Evolutionary conservation across 2,888 invertebrate species (phyloP).

Genomic region (Digitonthophagus gazella): DNA sequence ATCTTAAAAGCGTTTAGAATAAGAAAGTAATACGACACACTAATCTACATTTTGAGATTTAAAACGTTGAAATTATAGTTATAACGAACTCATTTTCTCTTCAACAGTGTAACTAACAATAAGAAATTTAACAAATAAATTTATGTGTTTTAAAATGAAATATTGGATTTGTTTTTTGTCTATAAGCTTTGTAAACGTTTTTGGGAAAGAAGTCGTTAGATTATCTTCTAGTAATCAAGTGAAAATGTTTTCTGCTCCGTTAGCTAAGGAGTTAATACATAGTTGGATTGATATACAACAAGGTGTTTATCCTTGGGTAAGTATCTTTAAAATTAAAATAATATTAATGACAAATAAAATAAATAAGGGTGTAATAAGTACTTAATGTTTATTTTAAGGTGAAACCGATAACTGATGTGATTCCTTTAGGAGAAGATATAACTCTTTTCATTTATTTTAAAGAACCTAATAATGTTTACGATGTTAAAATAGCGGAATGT

Average conservation of each 20-base stretch:
- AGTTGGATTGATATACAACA: slow-evolving; percentile 25
- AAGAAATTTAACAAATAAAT: too few relatives aligned
- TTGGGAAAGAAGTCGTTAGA: slow-evolving; percentile 1
- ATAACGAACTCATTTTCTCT: too few relatives aligned
- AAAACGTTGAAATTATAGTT: too few relatives aligned
- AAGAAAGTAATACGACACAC: background rate
- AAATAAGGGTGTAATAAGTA: too few relatives aligned
- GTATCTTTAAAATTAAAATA: slow-evolving; percentile 4
- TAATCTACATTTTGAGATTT: background rate
- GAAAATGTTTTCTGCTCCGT: slow-evolving; percentile 20
- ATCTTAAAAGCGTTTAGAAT: background rate
- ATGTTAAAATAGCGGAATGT: slow-evolving; percentile 20
- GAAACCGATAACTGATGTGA: slow-evolving; percentile 19
- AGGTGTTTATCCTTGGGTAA: slow-evolving; percentile 23
- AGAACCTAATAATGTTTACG: slow-evolving; percentile 20
- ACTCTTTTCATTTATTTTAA: slow-evolving; percentile 22
- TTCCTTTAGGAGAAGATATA: slow-evolving; percentile 16
- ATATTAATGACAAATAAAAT: background rate
- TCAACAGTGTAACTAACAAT: too few relatives aligned
- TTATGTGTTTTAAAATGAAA: background rate
- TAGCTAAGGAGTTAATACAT: slow-evolving; percentile 15
- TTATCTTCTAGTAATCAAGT: slow-evolving; percentile 18
- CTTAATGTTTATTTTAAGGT: slow-evolving; percentile 15
- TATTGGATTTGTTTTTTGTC: background rate
- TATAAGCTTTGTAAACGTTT: background rate